Evolutionary conservation across 2,888 invertebrate genomes (phyloP).

Genomic region (Herminia tarsipennalis): DNA sequence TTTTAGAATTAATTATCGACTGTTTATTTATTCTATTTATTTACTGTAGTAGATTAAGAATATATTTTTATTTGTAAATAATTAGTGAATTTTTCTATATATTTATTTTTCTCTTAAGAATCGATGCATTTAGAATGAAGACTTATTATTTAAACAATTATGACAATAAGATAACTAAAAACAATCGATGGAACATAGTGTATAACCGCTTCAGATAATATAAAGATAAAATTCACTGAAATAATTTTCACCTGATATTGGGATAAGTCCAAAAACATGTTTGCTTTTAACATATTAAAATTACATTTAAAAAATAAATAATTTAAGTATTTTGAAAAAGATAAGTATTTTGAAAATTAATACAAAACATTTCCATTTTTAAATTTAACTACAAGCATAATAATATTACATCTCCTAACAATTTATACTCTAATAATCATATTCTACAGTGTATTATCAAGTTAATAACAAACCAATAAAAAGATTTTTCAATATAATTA

Average conservation of each 20-base stretch:
- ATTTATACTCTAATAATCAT: conserved; percentile 38
- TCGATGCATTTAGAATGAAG: conserved; percentile 54
- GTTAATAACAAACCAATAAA: conserved; percentile 40
- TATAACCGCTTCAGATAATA: conserved; percentile 15
- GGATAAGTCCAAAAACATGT: conserved; percentile 3
- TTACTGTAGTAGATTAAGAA: conserved; percentile 56
- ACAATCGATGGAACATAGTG: conserved; percentile 8
- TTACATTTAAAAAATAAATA: background rate
- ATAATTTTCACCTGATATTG: conserved; percentile 19
- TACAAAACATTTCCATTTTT: background rate
- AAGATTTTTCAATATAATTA: conserved; percentile 26
- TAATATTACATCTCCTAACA: conserved; percentile 31
- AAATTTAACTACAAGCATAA: conserved; percentile 20
- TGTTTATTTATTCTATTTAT: conserved; percentile 81
- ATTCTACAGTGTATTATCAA: conserved; percentile 38
- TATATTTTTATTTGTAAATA: conserved; percentile 75
- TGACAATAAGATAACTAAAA: conserved; percentile 20
- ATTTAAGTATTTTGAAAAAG: background rate
- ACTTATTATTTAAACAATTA: conserved; percentile 42
- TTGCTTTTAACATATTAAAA: too few species aligned
- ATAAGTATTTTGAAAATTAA: background rate
- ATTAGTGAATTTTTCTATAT: conserved; percentile 63
- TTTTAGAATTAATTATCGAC: conserved; percentile 59
- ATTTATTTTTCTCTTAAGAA: conserved; percentile 47
- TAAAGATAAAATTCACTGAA: conserved; percentile 9